These are phyloP conservation scores for Tetraodon nigroviridis DNA, from an alignment of 2,113 vertebrate genomes.

Conservation along the genomic window DNA sequence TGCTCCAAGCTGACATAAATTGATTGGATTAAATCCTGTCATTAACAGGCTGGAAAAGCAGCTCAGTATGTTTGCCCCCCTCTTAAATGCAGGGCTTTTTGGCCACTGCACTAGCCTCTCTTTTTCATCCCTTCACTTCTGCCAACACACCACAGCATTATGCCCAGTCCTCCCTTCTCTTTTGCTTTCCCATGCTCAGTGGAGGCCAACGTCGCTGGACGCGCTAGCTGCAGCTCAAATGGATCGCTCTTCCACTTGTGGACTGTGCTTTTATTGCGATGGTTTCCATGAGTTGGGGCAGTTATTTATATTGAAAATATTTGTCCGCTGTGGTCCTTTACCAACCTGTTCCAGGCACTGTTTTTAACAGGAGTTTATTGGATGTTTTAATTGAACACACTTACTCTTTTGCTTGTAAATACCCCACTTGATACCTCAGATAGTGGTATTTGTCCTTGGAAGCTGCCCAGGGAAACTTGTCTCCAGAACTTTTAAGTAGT, in stretches of 20 bases:
- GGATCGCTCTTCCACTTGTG: slow-evolving; percentile 48
- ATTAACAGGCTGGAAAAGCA: slow-evolving; percentile 76
- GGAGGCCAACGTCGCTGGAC: slow-evolving; percentile 64
- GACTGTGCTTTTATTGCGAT: slow-evolving; percentile 39
- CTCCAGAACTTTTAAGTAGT: slow-evolving; percentile 15
- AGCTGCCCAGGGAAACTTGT: slow-evolving; percentile 14
- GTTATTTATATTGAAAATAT: slow-evolving; percentile 36
- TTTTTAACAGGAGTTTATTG: slow-evolving; percentile 45
- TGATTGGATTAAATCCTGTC: slow-evolving; percentile 77
- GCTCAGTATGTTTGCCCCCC: slow-evolving; percentile 72
- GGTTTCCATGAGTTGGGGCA: slow-evolving; percentile 44
- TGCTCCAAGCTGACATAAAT: slow-evolving; percentile 72
- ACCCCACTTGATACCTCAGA: slow-evolving; percentile 25
- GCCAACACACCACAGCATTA: slow-evolving; percentile 68
- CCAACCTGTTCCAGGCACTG: slow-evolving; percentile 33
- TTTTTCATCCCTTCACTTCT: slow-evolving; percentile 62
- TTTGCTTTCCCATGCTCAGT: slow-evolving; percentile 40
- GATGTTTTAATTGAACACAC: slow-evolving; percentile 28
- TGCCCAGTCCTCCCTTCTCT: slow-evolving; percentile 59
- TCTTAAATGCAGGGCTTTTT: slow-evolving; percentile 65
- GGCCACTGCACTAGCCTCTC: slow-evolving; percentile 54
- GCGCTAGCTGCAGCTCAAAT: slow-evolving; percentile 58
- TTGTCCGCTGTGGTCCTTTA: slow-evolving; percentile 45
- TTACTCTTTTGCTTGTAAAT: slow-evolving; percentile 38
- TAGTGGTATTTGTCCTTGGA: slow-evolving; percentile 44